These are phyloP conservation scores for Xiphorhynchus elegans DNA, from an alignment of 2,113 vertebrate genomes.

Conservation along the genomic window DNA sequence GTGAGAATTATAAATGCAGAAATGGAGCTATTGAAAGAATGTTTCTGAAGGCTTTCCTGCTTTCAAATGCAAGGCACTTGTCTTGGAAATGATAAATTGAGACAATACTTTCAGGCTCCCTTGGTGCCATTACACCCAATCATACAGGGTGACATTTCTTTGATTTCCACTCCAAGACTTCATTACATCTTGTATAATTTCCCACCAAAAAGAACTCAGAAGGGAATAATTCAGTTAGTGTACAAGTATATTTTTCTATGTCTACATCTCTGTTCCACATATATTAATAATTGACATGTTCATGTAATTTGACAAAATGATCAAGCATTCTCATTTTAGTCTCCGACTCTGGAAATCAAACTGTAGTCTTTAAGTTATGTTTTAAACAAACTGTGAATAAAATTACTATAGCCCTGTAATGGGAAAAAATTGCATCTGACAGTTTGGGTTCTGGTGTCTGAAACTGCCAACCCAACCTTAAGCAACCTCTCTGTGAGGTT, in stretches of 20 bases:
- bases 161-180: constrained; percentile 41
- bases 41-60: neutral
- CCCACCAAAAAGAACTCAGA: constrained; percentile 17
- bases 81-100: constrained; percentile 45
- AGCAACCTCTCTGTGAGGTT: neutral
- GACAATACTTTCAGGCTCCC: neutral
- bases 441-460: neutral
- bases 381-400: constrained; percentile 41
- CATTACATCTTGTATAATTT: neutral
- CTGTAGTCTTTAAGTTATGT: neutral
- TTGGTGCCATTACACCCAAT: neutral
- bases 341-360: constrained; percentile 7
- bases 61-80: constrained; percentile 17
- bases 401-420: neutral
- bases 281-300: constrained; percentile 34
- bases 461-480: neutral
- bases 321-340: neutral
- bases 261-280: neutral
- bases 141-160: neutral
- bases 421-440: neutral
- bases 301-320: constrained; percentile 39
- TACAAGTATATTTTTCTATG: constrained; percentile 29
- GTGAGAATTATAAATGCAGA: constrained; percentile 14
- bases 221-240: constrained; percentile 15
- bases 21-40: neutral